Conservation (phyloP, 2,888 invertebrate species). For the Andrena dorsata region DNA sequence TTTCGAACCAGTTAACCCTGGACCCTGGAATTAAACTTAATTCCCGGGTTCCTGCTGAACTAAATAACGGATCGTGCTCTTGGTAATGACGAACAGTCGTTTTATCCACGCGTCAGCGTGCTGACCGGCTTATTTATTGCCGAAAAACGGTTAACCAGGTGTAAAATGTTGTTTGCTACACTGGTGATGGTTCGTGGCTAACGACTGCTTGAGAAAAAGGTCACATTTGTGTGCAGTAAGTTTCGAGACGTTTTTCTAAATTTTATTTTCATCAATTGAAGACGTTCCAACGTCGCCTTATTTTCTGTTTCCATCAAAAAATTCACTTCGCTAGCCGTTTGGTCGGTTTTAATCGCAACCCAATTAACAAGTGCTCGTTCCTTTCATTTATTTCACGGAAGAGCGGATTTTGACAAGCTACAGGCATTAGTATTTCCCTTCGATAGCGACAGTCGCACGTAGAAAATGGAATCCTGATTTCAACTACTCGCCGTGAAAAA, state of each 20-base stretch:
- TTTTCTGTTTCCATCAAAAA: conserved; percentile 9
- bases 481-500: conserved; percentile 52
- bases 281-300: conserved; percentile 13
- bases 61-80: conserved; percentile 58
- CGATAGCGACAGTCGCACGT: conserved; percentile 15
- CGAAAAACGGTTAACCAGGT: conserved; percentile 16
- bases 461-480: conserved; percentile 68
- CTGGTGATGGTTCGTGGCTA: neutral
- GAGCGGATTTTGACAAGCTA: conserved; percentile 30
- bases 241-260: neutral
- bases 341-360: conserved; percentile 58
- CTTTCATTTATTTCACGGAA: conserved; percentile 7
- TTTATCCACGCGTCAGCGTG: conserved; percentile 44
- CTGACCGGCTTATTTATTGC: conserved; percentile 18
- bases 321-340: conserved; percentile 59
- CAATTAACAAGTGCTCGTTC: conserved; percentile 38
- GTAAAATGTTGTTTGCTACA: conserved; percentile 10
- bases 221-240: conserved; percentile 35
- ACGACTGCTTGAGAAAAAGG: conserved; percentile 1
- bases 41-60: conserved; percentile 54
- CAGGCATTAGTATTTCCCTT: conserved; percentile 40
- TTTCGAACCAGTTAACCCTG: conserved; percentile 32
- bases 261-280: conserved; percentile 26
- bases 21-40: conserved; percentile 73
- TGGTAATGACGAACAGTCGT: conserved; percentile 61